Evolutionary conservation across 2,113 vertebrate genomes (phyloP), one percentile per base, ranked within the genome.

Genomic region (Machaerirhynchus nigripectus): DNA sequence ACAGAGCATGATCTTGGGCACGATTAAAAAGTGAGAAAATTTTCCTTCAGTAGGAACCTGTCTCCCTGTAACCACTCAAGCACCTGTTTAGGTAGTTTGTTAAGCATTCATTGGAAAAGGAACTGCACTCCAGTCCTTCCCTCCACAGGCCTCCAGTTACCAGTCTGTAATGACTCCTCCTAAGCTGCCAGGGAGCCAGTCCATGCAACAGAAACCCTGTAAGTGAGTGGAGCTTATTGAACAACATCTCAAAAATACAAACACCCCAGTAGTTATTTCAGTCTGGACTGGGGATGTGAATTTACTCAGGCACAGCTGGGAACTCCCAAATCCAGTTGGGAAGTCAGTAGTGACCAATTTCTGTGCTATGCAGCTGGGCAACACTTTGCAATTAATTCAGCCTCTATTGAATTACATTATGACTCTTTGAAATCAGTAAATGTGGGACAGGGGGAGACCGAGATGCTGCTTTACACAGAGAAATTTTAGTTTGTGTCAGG

Each of bases 321-420:
- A 56, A 56, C 31, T 56, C 31, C 55, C 33, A n/a, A 70, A 23
- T 46, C 61, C 35, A 28, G 15, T 5, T 70, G 22, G 55, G 28
- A 86, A 59, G 15, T 35, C 60, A 64, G 9, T 30, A 33, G 74
- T 2, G 15, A 37, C 28, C 33, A 69, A 15, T 27, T 64, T 61
- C 50, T 49, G 6, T 4, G 20, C 10, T 7, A 19, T 0, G 3
- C 17, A 50, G 4, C 0, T 46, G 33, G 13, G 30, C 53, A 78
- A 71, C 2, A 9, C 4, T 50, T 39, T 52, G 28, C 22, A 47
- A 15, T 18, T 5, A 44, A 44, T 59, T 71, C 63, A 64, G 8
- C 35, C 24, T 56, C 26, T 19, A 3, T 0, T 47, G 9, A 52
- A 82, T 76, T 53, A n/a, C 40, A 69, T 15, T 55, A 13, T 53